Conservation (phyloP, 2,797 vertebrate species). For the Knipowitschia caucasica region DNA sequence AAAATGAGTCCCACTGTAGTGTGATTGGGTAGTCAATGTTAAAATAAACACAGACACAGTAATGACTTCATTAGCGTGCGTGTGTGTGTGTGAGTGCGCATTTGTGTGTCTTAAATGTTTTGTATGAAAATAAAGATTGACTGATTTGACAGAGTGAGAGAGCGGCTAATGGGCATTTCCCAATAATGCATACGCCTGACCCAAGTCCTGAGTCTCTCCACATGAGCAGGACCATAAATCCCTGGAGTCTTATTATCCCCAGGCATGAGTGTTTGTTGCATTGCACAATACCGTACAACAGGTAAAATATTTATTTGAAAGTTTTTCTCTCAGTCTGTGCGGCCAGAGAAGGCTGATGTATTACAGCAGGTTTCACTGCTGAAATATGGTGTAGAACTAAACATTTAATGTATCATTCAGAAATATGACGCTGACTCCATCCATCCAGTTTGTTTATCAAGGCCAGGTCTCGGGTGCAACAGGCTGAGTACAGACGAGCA, state of each 20-base stretch:
- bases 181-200: conserved; percentile 29
- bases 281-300: conserved; percentile 37
- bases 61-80: no score
- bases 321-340: conserved; percentile 41
- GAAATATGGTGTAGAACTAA: conserved; percentile 47
- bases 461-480: no score
- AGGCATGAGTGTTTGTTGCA: conserved; percentile 40
- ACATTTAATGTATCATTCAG: conserved; percentile 45
- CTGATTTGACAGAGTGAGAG: background rate
- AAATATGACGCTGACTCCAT: conserved; percentile 59
- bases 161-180: conserved; percentile 9
- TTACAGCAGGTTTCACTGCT: conserved; percentile 35
- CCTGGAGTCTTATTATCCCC: conserved; percentile 42
- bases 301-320: conserved; percentile 49
- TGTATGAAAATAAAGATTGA: no score
- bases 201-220: conserved; percentile 18
- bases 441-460: conserved; percentile 31
- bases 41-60: no score
- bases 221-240: conserved; percentile 39
- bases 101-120: no score
- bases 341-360: conserved; percentile 47
- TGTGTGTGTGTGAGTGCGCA: no score
- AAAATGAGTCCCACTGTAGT: background rate
- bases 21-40: background rate
- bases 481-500: background rate